Conservation (phyloP, 2,888 invertebrate species). For the Germaria angustata region DNA sequence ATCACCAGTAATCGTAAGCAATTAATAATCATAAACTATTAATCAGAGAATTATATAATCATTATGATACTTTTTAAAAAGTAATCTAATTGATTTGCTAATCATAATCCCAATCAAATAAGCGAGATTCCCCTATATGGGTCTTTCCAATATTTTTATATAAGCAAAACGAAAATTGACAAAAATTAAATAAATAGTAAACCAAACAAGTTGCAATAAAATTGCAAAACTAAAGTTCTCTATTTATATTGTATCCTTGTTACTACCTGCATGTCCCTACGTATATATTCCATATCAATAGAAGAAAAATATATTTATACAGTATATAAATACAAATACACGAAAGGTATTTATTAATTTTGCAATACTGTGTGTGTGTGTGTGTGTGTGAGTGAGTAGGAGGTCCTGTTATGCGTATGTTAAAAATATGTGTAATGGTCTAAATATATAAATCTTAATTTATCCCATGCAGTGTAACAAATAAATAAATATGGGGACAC, state of each 20-base stretch:
- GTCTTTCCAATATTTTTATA: background rate
- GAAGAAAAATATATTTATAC: background rate
- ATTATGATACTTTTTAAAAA: no score
- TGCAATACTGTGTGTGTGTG: background rate
- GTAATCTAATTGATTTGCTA: no score
- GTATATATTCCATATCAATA: constrained; percentile 24
- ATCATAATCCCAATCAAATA: no score
- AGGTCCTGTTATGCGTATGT: background rate
- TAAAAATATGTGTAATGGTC: constrained; percentile 28
- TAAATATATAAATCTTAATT: constrained; percentile 65
- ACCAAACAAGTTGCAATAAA: no score
- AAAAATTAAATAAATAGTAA: no score
- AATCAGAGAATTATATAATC: no score
- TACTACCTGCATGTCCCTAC: constrained; percentile 6
- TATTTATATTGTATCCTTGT: constrained; percentile 14
- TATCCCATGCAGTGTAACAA: constrained; percentile 64
- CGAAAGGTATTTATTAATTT: background rate
- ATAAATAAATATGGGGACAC: constrained; percentile 64
- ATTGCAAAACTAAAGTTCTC: no score
- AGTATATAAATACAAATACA: background rate
- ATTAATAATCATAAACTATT: no score
- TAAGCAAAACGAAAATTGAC: constrained; percentile 10
- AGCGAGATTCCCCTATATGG: background rate
- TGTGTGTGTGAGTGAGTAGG: background rate
- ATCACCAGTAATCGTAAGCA: no score